Base-by-base conservation (phyloP, 2,113 vertebrate species). In the Atherinomorus stipes region DNA sequence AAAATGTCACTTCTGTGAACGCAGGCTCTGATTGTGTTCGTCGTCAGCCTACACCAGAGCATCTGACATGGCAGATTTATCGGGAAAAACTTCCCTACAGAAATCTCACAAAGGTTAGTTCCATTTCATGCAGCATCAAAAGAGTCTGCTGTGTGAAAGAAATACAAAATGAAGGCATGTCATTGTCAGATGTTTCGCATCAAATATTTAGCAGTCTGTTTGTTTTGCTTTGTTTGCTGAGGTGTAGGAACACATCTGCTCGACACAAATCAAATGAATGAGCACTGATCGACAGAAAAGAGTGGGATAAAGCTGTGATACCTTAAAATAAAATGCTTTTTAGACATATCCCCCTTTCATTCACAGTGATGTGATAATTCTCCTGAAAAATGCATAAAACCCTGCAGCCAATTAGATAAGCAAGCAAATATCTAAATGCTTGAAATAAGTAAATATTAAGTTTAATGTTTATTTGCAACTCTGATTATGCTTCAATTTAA, bases 171-270 rank as follows among this genome's bases (percentile, higher is more conserved):
- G 70, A 84, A 77, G 81, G 69, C 77, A 64, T 75, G 74, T 84
- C 76, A 64, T 40, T 68, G 71, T 90, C 81, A 78, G 81, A 81
- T 74, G 59, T 76, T 66, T 22, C 13, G 18, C 63, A 76, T 82
- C n/a, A 75, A 80, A 75, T 82, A 84, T 84, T 80, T 66, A 84
- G 47, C 59, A 40, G 77, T 66, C 68, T 66, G 72, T 88, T 89
- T 90, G 81, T 85, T 78, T 78, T 53, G 49, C 23, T 58, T 1
- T 23, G 70, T 81, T 76, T 76, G 72, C 76, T 59, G 71, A 72
- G 66, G 38, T 66, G 77, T 69, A 52, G 57, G 37, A 67, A 74
- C 57, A 53, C 51, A 63, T 66, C 78, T 76, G 68, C 76, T 58
- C 63, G 74, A 86, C 85, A 80, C 6, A 49, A 68, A 80, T 34